phyloP scores from a whole-genome alignment of 2,888 invertebrate genomes.

The Pyrrhosoma nymphula region DNA sequence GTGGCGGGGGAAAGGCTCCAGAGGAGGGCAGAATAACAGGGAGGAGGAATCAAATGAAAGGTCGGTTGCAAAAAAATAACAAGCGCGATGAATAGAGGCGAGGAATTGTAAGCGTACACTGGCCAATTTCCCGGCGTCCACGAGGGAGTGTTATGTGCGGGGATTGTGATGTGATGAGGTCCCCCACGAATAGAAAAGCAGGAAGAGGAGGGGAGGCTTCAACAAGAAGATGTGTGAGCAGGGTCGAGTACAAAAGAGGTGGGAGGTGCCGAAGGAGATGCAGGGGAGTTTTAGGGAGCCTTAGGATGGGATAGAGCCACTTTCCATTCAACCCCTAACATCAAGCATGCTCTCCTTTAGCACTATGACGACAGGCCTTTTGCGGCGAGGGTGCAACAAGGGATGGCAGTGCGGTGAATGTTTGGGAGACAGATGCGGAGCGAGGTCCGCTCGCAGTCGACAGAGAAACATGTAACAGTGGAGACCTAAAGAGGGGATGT shows the following conservation, averaged over 20 bases:
- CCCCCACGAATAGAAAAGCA: not conserved
- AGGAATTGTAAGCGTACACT: constrained; percentile 62
- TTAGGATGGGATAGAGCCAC: constrained; percentile 10
- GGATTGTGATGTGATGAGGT: not conserved
- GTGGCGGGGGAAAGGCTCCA: not conserved
- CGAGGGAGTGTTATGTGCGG: not conserved
- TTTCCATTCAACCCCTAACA: not conserved
- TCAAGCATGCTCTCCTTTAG: not conserved
- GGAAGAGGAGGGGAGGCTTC: not conserved
- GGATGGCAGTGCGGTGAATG: not conserved
- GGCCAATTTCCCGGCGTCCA: constrained; percentile 55
- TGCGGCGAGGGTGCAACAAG: not conserved
- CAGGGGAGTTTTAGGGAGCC: not conserved
- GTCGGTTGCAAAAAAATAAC: constrained; percentile 61
- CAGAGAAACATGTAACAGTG: not conserved
- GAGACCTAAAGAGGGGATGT: not conserved
- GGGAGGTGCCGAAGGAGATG: not conserved
- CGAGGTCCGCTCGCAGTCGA: not conserved
- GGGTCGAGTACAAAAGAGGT: not conserved
- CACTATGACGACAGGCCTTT: constrained; percentile 29
- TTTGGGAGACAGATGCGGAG: constrained; percentile 25
- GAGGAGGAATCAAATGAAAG: constrained; percentile 54
- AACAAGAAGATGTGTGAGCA: not conserved
- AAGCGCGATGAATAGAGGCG: constrained; percentile 47
- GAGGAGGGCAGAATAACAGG: constrained; percentile 27